Percentiles rank a stretch among this genome's conserved stretches.
Evolutionary conservation across 2,113 vertebrate species (phyloP).

Genomic region (Neodontobutis hainanensis): DNA sequence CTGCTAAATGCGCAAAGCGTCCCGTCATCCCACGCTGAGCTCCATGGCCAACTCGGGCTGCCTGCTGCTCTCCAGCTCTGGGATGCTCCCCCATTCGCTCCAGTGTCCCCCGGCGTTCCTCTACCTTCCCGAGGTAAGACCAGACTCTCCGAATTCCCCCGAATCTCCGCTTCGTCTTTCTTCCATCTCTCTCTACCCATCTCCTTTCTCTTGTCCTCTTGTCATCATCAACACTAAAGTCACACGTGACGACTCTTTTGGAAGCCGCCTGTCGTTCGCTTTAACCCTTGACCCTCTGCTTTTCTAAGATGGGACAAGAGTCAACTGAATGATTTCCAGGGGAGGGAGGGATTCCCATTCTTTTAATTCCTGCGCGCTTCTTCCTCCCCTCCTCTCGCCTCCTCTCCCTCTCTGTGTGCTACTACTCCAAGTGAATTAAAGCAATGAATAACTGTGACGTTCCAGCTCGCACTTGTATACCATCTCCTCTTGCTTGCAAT

Average conservation of each 20-base stretch:
- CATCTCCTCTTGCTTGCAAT: slow-evolving; percentile 22
- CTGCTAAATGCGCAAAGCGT: slow-evolving; percentile 76
- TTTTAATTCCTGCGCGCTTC: slow-evolving; percentile 10
- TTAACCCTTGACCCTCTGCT: slow-evolving; percentile 58
- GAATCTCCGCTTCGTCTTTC: neutral
- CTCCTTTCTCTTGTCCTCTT: neutral
- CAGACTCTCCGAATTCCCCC: slow-evolving; percentile 14
- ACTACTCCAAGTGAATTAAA: slow-evolving; percentile 28
- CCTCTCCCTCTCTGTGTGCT: neutral
- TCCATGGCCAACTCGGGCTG: slow-evolving; percentile 98
- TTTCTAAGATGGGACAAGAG: neutral
- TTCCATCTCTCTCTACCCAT: slow-evolving; percentile 6
- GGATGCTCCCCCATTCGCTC: slow-evolving; percentile 92
- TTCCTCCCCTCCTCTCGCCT: neutral
- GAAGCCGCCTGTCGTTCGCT: neutral
- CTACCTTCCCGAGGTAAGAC: slow-evolving; percentile 96
- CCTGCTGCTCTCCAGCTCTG: slow-evolving; percentile 92
- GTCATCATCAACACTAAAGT: slow-evolving; percentile 36
- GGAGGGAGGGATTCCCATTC: neutral
- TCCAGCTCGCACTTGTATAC: slow-evolving; percentile 39
- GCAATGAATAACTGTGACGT: slow-evolving; percentile 46
- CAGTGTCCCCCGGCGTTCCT: slow-evolving; percentile 91
- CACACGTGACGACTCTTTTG: slow-evolving; percentile 57
- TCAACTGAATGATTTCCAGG: neutral
- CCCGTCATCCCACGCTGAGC: slow-evolving; percentile 87